These are phyloP conservation scores for Coendou prehensilis DNA, from an alignment of 2,797 vertebrate genomes.

Conservation along the genomic window DNA sequence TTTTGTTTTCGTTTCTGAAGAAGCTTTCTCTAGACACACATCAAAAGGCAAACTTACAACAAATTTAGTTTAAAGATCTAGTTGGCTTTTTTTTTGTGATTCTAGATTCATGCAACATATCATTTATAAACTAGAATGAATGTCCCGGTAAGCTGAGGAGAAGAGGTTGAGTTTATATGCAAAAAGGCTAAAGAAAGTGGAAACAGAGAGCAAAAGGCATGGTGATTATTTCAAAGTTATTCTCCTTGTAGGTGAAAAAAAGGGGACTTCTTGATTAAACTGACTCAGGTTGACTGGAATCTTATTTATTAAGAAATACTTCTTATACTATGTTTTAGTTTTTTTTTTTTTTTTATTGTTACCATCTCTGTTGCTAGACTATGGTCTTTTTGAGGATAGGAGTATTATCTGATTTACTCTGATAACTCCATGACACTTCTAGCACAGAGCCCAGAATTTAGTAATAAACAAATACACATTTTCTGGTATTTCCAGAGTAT, in stretches of 20 bases:
- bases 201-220: background rate
- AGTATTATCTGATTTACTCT: background rate
- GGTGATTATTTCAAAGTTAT: background rate
- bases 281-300: background rate
- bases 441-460: background rate
- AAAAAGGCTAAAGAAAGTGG: background rate
- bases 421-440: background rate
- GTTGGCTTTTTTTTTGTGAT: background rate
- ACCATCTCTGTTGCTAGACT: background rate
- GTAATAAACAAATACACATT: constrained; percentile 34
- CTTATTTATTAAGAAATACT: background rate
- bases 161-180: background rate
- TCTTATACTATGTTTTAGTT: constrained; percentile 10
- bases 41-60: background rate
- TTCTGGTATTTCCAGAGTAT: constrained; percentile 29
- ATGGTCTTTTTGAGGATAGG: background rate
- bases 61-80: background rate
- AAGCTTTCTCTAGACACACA: background rate
- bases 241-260: background rate
- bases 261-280: background rate
- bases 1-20: background rate
- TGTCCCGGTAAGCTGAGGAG: background rate
- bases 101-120: background rate
- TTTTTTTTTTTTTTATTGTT: constrained; percentile 62
- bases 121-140: background rate